Conservation (phyloP, 2,888 invertebrate genomes). For the Gymnocheta viridis region DNA sequence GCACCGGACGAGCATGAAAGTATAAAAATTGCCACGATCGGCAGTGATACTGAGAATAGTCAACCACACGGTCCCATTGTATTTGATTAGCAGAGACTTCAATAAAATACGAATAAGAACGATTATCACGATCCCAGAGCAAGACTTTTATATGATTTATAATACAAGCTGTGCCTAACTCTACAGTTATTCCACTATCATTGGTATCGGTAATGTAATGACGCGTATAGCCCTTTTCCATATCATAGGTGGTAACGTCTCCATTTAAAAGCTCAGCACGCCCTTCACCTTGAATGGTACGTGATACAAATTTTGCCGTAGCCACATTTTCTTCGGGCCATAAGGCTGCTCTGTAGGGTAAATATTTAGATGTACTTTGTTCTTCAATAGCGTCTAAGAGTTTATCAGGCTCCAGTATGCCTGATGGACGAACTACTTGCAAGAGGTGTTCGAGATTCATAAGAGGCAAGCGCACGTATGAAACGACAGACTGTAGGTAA, state of each 20-base stretch:
- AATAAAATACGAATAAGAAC: constrained; percentile 83
- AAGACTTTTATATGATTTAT: constrained; percentile 96
- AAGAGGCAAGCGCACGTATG: constrained; percentile 90
- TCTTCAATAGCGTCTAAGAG: constrained; percentile 97
- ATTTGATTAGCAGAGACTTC: constrained; percentile 97
- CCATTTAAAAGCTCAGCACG: constrained; percentile 94
- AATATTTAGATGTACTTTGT: constrained; percentile 90
- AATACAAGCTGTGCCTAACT: constrained; percentile 92
- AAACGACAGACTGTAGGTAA: constrained; percentile 83
- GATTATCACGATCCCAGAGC: constrained; percentile 96
- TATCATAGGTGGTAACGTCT: constrained; percentile 92
- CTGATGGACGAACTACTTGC: constrained; percentile 93
- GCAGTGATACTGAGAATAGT: constrained; percentile 95
- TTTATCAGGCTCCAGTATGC: constrained; percentile 93
- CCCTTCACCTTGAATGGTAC: constrained; percentile 95
- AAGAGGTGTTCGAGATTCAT: constrained; percentile 94
- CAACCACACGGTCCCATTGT: constrained; percentile 96
- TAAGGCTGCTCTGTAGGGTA: constrained; percentile 92
- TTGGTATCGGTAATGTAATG: constrained; percentile 91
- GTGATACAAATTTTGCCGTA: constrained; percentile 89
- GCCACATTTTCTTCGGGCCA: constrained; percentile 96
- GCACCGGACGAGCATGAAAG: constrained; percentile 94
- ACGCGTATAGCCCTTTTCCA: constrained; percentile 95
- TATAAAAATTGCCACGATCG: constrained; percentile 98
- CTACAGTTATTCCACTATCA: constrained; percentile 92